Base-by-base conservation (phyloP, 2,113 vertebrate genomes). In the Mobula hypostoma region DNA sequence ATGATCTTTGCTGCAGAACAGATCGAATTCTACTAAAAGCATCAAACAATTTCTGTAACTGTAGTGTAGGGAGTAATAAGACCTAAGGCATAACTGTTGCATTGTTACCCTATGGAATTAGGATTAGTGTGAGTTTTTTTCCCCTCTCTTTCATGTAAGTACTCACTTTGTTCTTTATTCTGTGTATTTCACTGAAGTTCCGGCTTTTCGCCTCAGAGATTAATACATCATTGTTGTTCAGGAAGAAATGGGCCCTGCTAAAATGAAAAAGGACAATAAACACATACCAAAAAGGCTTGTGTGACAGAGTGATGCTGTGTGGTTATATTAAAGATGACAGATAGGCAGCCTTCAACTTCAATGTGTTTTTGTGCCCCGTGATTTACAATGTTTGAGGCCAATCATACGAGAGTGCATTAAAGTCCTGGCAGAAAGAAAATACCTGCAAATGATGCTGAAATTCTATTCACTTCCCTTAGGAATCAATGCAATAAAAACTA, bases 301-400 rank as follows among this genome's bases (percentile, higher is more conserved):
- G 66, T 94, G 91, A 94, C 94, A 78, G 94, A 66, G 63, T 63
- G 82, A 94, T 95, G 82, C 94, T 83, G 70, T 63, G 72, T 82
- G 94, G 94, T 77, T 94, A 85, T 91, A 94, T 94, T 94, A 94
- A 94, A 94, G 94, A 95, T 95, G 94, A 95, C 94, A 94, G 94
- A 95, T 94, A 94, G 91, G 70, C 91, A 48, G 94, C 90, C 94
- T 36, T 87, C 36, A 61, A 93, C 94, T 93, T 94, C 83, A 94
- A 94, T 94, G 78, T 27, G 66, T 95, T 94, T 88, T 78, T 74
- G 15, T 80, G 77, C 14, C 78, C 70, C 56, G 76, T 74, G 80
- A 93, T 78, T 94, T 94, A 83, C 83, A 94, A 90, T 58, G 70
- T 94, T 88, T 58, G 70, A 70, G 82, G 80, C 32, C 82, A 74